Evolutionary conservation across 1,140 invertebrate genomes (phyloP), one percentile per base, ranked within the genome.

Genomic region (Paralvinella palmiformis): DNA sequence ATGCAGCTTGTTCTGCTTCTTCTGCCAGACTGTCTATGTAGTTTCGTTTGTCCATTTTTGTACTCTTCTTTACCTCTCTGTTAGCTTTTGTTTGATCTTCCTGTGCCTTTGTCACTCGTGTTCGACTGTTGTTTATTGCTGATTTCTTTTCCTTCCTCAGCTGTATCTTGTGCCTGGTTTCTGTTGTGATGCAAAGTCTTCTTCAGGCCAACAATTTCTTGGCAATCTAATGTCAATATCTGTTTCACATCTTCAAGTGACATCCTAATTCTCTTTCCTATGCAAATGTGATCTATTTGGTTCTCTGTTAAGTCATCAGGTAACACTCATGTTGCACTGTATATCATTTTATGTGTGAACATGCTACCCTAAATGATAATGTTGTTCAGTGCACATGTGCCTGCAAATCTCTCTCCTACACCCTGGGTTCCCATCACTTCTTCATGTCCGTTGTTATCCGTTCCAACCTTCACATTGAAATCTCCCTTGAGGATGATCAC

Each of bases 381-480:
- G 10, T 27, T 22, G 10, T 52, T 52, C 3, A 52, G 48, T 52
- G 1, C 31, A 13, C 6, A n/a, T 5, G 22, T 32, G n/a, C 29
- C 53, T 56, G 63, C 55, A 36, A 68, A 61, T n/a, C 35, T 67
- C 53, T 59, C 36, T 64, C 65, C 52, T 17, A 45, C 3, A 29
- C 61, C 69, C 48, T 71, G 69, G 41, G 7, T 53, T 24, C 67
- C 69, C 53, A 72, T 71, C 10, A 55, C 61, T 27, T 57, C 20
- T 57, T 71, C 70, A 32, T 59, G 59, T 15, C 58, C 68, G 24
- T 13, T 60, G 45, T 67, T 66, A 48, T 66, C 36, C 2, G n/a
- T 24, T 20, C 71, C 68, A 17, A 68, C 50, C 41, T 69, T 69
- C 4, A 68, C 67, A 61, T 69, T 71, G n/a, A 69, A 20, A 50